Conservation (phyloP, 1,140 invertebrate species). For the Platyscapa corneri region DNA sequence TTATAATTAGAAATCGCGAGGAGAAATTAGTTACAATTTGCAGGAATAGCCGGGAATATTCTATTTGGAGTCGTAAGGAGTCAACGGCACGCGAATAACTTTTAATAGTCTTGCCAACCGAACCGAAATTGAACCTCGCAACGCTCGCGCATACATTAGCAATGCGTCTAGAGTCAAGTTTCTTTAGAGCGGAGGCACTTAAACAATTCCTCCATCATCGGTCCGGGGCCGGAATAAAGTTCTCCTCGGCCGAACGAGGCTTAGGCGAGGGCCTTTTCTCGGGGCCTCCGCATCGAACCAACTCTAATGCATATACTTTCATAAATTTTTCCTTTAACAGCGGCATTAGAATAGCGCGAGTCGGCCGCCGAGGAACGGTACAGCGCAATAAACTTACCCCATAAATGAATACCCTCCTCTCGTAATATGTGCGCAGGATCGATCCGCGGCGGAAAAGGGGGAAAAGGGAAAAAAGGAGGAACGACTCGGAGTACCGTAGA, state of each 20-base stretch:
- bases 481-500: constrained; percentile 11
- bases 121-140: too few relatives aligned
- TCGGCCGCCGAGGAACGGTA: neutral
- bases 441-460: neutral
- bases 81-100: too few relatives aligned
- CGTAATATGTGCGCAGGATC: neutral
- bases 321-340: constrained; percentile 26
- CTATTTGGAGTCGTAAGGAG: too few relatives aligned
- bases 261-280: neutral
- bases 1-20: neutral
- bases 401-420: constrained; percentile 20
- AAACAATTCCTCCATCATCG: too few relatives aligned
- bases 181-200: too few relatives aligned
- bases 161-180: too few relatives aligned
- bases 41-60: too few relatives aligned
- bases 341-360: neutral
- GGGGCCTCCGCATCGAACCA: neutral
- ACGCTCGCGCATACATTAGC: too few relatives aligned
- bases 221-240: neutral
- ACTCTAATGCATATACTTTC: neutral
- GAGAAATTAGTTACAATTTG: neutral
- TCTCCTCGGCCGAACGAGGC: neutral
- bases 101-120: too few relatives aligned
- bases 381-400: constrained; percentile 7
- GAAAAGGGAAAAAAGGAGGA: neutral